These are phyloP conservation scores for Lasiurus borealis DNA, from an alignment of 2,113 vertebrate genomes.

Conservation along the genomic window DNA sequence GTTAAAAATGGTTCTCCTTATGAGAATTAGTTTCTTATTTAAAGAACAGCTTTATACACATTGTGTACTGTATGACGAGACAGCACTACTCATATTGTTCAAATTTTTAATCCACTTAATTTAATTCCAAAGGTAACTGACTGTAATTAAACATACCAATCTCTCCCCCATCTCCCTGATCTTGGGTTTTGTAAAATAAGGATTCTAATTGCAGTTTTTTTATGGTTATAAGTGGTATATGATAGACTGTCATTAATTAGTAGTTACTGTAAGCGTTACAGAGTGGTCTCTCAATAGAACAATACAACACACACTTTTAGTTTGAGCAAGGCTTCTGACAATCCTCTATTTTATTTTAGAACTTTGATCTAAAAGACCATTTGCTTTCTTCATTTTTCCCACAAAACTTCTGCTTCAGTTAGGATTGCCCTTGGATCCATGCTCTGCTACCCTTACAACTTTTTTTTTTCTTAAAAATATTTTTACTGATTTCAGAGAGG, in stretches of 20 bases:
- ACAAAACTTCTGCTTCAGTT: neutral
- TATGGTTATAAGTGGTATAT: neutral
- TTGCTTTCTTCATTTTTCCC: neutral
- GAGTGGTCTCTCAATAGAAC: neutral
- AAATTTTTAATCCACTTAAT: too few relatives aligned
- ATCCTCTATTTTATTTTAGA: constrained; percentile 31
- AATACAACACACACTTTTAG: neutral
- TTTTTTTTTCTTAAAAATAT: too few relatives aligned
- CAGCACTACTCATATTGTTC: neutral
- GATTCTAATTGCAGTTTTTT: constrained; percentile 28
- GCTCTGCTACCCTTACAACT: neutral
- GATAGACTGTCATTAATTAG: neutral
- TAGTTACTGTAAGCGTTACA: neutral
- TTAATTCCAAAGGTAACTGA: constrained; percentile 39
- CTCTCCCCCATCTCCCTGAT: neutral
- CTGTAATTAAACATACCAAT: neutral
- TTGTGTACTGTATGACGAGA: neutral
- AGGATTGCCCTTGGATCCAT: neutral
- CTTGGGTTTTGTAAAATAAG: constrained; percentile 12
- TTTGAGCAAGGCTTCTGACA: constrained; percentile 28
- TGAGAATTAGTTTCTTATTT: neutral
- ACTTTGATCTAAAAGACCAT: neutral
- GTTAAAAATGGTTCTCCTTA: constrained; percentile 24
- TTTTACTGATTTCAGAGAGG: too few relatives aligned
- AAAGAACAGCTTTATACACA: neutral